phyloP scores from a whole-genome alignment of 2,888 invertebrate species.

The Aphidoletes aphidimyza region DNA sequence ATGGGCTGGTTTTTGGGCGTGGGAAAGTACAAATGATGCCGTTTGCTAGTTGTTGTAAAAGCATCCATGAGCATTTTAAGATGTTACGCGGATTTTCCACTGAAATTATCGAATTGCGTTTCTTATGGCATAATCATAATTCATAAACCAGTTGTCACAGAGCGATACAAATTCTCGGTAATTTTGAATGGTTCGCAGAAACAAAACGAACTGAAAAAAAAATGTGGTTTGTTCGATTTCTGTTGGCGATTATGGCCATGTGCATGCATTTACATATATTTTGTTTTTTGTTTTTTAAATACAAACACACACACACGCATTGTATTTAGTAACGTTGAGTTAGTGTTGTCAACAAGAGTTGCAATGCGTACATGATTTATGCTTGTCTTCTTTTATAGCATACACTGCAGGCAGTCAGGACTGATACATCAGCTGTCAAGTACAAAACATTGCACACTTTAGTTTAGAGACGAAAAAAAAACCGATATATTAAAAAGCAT shows the following conservation, averaged over 20 bases:
- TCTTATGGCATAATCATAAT: neutral
- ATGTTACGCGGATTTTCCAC: neutral
- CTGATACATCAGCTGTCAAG: no score
- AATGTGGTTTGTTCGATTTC: neutral
- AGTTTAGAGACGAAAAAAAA: no score
- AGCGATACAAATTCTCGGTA: neutral
- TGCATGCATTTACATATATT: neutral
- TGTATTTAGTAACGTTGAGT: neutral
- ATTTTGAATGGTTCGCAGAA: neutral
- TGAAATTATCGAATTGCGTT: neutral
- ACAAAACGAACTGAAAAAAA: no score
- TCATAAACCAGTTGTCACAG: neutral
- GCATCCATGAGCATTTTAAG: no score
- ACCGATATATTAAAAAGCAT: no score
- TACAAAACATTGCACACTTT: no score
- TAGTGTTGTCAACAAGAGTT: neutral
- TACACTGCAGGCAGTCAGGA: no score
- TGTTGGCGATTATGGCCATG: neutral
- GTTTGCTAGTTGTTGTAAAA: no score
- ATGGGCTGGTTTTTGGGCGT: no score
- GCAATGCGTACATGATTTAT: conserved; percentile 40
- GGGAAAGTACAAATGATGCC: no score
- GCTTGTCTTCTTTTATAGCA: neutral
- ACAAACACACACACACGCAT: neutral
- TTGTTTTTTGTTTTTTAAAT: no score